phyloP scores from a whole-genome alignment of 2,113 vertebrate genomes.

The Poecilia latipinna region DNA sequence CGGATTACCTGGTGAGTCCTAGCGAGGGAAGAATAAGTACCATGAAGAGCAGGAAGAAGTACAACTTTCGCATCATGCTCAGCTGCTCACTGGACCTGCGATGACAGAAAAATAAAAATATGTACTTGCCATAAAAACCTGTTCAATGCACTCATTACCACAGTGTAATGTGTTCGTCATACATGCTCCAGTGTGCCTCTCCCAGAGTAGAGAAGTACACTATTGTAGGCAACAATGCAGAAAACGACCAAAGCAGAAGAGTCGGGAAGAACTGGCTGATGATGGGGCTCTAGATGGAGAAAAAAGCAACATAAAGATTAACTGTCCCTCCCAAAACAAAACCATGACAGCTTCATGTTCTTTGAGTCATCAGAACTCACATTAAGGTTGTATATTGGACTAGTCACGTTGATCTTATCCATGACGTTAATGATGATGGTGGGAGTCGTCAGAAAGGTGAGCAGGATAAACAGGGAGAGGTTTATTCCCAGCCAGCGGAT shows the following conservation, averaged over 20 bases:
- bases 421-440: slow-evolving; percentile 93
- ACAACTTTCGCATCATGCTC: slow-evolving; percentile 94
- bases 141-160: background rate
- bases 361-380: slow-evolving; percentile 78
- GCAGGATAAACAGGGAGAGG: slow-evolving; percentile 84
- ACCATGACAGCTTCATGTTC: background rate
- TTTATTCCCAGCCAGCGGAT: slow-evolving; percentile 86
- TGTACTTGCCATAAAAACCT: slow-evolving; percentile 2
- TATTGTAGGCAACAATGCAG: slow-evolving; percentile 88
- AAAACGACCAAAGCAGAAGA: slow-evolving; percentile 92
- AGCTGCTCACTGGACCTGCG: slow-evolving; percentile 89
- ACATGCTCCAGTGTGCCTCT: slow-evolving; percentile 96
- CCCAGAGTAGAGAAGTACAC: slow-evolving; percentile 95
- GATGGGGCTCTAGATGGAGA: slow-evolving; percentile 82
- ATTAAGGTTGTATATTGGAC: slow-evolving; percentile 89
- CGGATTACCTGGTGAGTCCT: slow-evolving; percentile 91
- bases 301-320: background rate
- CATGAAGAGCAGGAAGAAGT: slow-evolving; percentile 97
- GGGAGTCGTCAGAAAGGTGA: slow-evolving; percentile 96
- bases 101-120: slow-evolving; percentile 14
- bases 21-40: slow-evolving; percentile 95
- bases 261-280: slow-evolving; percentile 98
- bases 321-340: background rate
- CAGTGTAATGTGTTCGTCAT: slow-evolving; percentile 28
- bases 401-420: slow-evolving; percentile 95